Evolutionary conservation across 2,113 vertebrate species (phyloP).

Genomic region (Muntiacus reevesi): DNA sequence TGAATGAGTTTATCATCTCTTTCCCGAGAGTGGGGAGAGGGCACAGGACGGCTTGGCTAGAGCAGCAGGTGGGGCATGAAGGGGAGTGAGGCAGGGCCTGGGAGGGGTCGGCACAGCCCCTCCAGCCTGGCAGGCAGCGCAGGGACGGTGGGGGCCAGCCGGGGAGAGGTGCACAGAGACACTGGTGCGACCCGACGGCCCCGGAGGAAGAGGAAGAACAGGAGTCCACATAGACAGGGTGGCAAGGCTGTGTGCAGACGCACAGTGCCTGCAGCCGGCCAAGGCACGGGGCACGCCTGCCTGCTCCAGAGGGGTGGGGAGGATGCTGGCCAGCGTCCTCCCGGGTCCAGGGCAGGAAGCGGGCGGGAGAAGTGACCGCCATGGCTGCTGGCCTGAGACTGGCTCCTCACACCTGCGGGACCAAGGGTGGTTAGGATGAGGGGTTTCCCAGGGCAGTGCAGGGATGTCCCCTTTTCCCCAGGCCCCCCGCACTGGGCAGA

Average conservation of each 20-base stretch:
- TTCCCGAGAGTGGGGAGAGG: constrained; percentile 34
- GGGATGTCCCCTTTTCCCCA: background rate
- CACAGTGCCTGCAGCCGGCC: accelerated
- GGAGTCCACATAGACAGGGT: background rate
- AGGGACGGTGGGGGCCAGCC: background rate
- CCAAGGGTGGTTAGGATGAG: background rate
- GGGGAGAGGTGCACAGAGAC: background rate
- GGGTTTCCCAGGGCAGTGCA: background rate
- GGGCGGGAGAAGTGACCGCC: background rate
- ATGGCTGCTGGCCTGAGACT: background rate
- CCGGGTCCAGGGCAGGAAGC: background rate
- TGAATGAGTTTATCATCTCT: constrained; percentile 22
- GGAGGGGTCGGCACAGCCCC: accelerated
- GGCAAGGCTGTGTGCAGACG: accelerated
- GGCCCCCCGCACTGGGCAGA: background rate
- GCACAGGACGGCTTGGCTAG: background rate
- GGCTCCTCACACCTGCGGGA: constrained; percentile 48
- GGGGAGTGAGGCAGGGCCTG: background rate
- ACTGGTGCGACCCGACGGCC: accelerated
- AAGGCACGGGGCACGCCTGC: too few relatives aligned
- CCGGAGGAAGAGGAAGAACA: background rate
- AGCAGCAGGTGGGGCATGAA: background rate
- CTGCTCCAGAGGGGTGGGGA: too few relatives aligned
- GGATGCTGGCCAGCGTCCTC: background rate
- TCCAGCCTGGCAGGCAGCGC: background rate